Base-by-base conservation (phyloP, 2,113 vertebrate species). In the Agapornis roseicollis region DNA sequence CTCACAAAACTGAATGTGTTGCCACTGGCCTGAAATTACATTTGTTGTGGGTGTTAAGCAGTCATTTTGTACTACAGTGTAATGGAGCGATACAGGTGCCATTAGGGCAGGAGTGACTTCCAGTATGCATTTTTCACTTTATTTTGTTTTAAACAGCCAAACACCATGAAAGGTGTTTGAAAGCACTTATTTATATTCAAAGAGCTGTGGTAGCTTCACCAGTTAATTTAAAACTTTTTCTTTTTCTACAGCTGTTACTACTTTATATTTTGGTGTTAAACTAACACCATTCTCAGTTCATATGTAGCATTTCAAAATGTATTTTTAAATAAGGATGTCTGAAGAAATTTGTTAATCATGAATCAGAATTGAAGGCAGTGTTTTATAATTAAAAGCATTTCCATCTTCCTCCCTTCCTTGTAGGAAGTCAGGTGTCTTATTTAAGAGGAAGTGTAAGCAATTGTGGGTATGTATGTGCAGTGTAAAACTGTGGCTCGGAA, bases 301-400 rank as follows among this genome's bases (percentile, higher is more conserved):
- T 89, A 94, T 96, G 91, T 97, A 97, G 81, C 86, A 94, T 94
- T 97, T 95, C 72, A 93, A 93, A 89, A 66, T 90, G 53, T 86
- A 91, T 97, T 94, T 96, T 96, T 87, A 71, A 92, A 60, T 92
- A 46, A 76, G 53, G 73, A 35, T 89, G 60, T 94, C 35, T 85
- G 15, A 71, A 74, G 79, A 93, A 41, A 89, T 88, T 63, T 95
- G 58, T 92, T 89, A 69, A 71, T 91, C 8, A 6, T 69, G 35
- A 88, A 87, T 49, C 64, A 60, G 52, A 56, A 78, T 58, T 31
- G 11, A 95, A 95, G 80, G 53, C 46, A 37, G 27, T 55, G 41
- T 72, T 95, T 95, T 91, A 41, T 68, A 80, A 56, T 85, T 85
- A 74, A 86, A 76, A 72, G 68, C 49, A 56, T 80, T 94, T 90